These are phyloP conservation scores for Coreoperca whiteheadi DNA, from an alignment of 2,113 vertebrate species.

Conservation along the genomic window DNA sequence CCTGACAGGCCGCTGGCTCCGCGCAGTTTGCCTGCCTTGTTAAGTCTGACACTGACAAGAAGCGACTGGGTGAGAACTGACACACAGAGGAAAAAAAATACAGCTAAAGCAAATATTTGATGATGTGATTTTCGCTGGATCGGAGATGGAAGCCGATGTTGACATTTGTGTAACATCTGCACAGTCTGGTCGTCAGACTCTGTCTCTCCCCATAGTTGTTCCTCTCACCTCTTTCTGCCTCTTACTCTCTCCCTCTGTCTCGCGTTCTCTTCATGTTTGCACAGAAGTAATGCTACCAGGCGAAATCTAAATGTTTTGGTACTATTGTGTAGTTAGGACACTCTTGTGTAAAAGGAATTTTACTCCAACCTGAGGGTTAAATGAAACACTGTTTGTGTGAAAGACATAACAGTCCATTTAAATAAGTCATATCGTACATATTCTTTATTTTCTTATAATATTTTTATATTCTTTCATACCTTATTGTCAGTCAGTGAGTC, in stretches of 20 bases:
- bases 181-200: slow-evolving; percentile 46
- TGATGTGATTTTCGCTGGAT: slow-evolving; percentile 77
- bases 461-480: too few species aligned
- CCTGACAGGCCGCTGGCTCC: slow-evolving; percentile 77
- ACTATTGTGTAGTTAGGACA: not conserved
- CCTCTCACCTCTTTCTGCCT: slow-evolving; percentile 1
- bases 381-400: not conserved
- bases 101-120: slow-evolving; percentile 83
- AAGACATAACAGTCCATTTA: not conserved
- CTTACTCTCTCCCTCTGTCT: not conserved
- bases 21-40: slow-evolving; percentile 72
- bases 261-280: not conserved
- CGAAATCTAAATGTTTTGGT: not conserved
- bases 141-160: slow-evolving; percentile 73
- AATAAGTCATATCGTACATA: too few species aligned
- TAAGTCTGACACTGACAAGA: slow-evolving; percentile 77
- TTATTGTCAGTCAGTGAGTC: too few species aligned
- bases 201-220: slow-evolving; percentile 43
- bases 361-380: not conserved
- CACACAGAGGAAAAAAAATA: slow-evolving; percentile 68
- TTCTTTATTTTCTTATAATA: too few species aligned
- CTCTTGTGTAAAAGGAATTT: not conserved
- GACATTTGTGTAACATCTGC: slow-evolving; percentile 75
- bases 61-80: slow-evolving; percentile 71
- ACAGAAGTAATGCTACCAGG: not conserved